Base-by-base conservation (phyloP, 1,140 invertebrate genomes). In the Galleria mellonella region DNA sequence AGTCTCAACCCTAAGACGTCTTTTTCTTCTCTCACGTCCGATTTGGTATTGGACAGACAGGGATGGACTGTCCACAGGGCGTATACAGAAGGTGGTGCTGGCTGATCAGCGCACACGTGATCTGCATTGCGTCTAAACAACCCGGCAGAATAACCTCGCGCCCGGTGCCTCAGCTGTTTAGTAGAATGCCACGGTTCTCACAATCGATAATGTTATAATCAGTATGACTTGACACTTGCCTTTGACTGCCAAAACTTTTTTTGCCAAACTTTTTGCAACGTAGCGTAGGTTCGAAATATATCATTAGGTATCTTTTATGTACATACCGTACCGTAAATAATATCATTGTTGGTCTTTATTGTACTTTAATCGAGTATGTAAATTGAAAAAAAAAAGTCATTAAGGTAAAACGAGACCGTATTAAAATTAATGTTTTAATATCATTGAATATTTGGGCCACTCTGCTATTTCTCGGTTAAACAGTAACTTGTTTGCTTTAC, bases 101-200 rank as follows among this genome's bases (percentile, higher is more conserved):
- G 60, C 51, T 60, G 67, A 47, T 49, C 67, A 61, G 67, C 69
- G 74, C 73, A 81, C 81, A 82, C 76, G 77, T 81, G 74, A 81
- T 79, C 81, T 84, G 81, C 81, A 84, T 81, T 84, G 81, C 81
- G 81, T 78, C 81, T 79, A 78, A 78, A 77, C 76, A 79, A 67
- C 64, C 73, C 70, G 75, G 79, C 73, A 55, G 60, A 67, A 67
- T 69, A 67, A 68, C 76, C 73, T 75, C 68, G 56, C 56, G 57
- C 45, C 73, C 73, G 67, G 58, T 55, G 57, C 45, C 69, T 83
- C 78, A 83, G 78, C 78, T 81, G 77, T 76, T 78, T 52, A 32
- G 45, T 38, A 54, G 53, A 64, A 72, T 59, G 62, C 66, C 62
- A 55, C 36, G 49, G 58, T 56, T 56, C 23, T 35, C 35, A 53